These are phyloP conservation scores for Egretta garzetta DNA, from an alignment of 2,113 vertebrate genomes.

Conservation along the genomic window DNA sequence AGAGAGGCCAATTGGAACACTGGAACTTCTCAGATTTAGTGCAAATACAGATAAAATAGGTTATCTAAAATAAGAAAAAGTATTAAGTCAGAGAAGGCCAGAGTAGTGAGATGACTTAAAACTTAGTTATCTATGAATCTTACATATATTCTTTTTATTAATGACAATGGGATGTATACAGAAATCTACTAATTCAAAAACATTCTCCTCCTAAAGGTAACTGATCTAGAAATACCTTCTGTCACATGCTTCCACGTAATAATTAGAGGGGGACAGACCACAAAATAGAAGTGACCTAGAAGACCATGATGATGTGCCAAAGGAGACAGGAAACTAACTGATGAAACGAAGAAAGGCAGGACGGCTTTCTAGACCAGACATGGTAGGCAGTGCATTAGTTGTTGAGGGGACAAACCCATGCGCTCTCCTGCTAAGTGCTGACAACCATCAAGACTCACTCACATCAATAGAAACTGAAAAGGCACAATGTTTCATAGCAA, in stretches of 20 bases:
- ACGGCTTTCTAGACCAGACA: background rate
- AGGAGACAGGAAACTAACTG: background rate
- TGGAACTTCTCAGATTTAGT: background rate
- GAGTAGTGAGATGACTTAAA: background rate
- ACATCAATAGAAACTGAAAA: background rate
- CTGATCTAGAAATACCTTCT: background rate
- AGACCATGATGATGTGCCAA: background rate
- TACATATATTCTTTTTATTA: background rate
- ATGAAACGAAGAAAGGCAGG: background rate
- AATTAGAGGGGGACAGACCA: background rate
- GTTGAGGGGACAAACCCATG: background rate
- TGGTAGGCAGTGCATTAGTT: background rate
- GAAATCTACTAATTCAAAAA: background rate
- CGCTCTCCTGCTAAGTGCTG: fast-evolving
- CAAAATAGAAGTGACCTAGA: background rate
- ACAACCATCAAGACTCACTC: background rate
- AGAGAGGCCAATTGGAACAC: background rate
- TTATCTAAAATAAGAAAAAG: background rate
- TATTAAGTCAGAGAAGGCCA: background rate
- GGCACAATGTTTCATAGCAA: background rate
- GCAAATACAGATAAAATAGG: background rate
- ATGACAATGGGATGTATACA: fast-evolving
- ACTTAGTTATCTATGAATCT: background rate
- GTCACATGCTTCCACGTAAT: fast-evolving
- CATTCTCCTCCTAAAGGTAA: background rate